A percentile compares a stretch with the other conserved stretches of the same genome.
Evolutionary conservation across 2,113 vertebrate genomes (phyloP).

Genomic region (Athene cunicularia): DNA sequence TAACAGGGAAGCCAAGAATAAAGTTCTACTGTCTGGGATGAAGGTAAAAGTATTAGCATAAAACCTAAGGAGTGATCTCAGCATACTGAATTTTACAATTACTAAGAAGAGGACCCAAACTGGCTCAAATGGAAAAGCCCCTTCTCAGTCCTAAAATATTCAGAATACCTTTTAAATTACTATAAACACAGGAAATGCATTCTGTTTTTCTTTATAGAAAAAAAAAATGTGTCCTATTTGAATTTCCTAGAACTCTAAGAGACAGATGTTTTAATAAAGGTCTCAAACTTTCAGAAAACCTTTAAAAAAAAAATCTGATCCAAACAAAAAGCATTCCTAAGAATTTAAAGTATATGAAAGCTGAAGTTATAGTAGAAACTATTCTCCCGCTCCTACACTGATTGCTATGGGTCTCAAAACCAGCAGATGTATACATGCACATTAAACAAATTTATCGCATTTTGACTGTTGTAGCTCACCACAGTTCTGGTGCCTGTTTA

Average conservation of each 20-base stretch:
- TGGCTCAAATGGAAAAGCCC: not conserved
- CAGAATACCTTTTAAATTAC: not conserved
- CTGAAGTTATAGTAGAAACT: not conserved
- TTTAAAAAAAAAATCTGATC: not conserved
- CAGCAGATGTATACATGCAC: not conserved
- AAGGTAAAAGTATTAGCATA: not conserved
- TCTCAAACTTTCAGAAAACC: not conserved
- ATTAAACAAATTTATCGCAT: not conserved
- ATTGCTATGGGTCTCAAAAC: not conserved
- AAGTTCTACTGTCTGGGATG: not conserved
- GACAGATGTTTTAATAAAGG: not conserved
- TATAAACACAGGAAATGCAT: not conserved
- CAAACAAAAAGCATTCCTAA: not conserved
- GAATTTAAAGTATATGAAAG: not conserved
- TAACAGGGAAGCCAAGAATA: not conserved
- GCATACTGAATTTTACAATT: not conserved
- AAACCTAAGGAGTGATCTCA: not conserved
- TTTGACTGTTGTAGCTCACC: constrained; percentile 20
- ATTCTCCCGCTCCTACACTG: not conserved
- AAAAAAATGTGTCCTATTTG: not conserved
- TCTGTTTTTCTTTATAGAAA: not conserved
- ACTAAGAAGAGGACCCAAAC: not conserved
- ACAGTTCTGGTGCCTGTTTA: constrained; percentile 1
- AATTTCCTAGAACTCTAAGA: not conserved
- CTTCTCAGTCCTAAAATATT: not conserved